phyloP scores from a whole-genome alignment of 1,140 invertebrate species.

The Vanessa tameamea region DNA sequence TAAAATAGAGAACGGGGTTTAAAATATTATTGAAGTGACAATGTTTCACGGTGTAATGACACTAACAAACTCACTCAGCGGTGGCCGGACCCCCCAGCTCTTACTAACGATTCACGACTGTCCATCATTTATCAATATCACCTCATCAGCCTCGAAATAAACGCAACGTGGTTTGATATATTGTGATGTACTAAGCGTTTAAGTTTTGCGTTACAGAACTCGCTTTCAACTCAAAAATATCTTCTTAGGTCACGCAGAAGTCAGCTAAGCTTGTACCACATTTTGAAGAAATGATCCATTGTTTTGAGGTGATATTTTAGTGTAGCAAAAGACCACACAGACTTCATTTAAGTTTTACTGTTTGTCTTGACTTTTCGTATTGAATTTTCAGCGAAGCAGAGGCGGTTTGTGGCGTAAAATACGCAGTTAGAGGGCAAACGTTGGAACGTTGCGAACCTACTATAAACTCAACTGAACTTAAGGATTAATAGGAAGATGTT shows the following conservation, averaged over 20 bases:
- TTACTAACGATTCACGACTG: constrained; percentile 33
- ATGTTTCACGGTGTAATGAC: constrained; percentile 61
- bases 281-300: constrained; percentile 23
- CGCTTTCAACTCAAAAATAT: neutral
- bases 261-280: neutral
- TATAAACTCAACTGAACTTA: constrained; percentile 31
- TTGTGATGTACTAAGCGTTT: constrained; percentile 32
- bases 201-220: constrained; percentile 3
- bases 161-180: constrained; percentile 35
- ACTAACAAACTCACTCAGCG: constrained; percentile 53
- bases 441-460: constrained; percentile 27
- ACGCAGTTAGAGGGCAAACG: constrained; percentile 44
- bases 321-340: constrained; percentile 48
- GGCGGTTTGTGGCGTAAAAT: constrained; percentile 56
- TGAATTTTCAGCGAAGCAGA: constrained; percentile 40
- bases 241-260: neutral
- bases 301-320: constrained; percentile 22
- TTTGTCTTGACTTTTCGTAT: constrained; percentile 42
- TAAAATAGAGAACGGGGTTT: constrained; percentile 54
- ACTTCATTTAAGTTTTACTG: constrained; percentile 56
- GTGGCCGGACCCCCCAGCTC: constrained; percentile 51
- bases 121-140: constrained; percentile 50
- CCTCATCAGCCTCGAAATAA: constrained; percentile 44
- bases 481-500: constrained; percentile 52
- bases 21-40: constrained; percentile 68